Evolutionary conservation across 2,113 vertebrate genomes (phyloP), one percentile per base, ranked within the genome.

Genomic region (Centrocercus urophasianus): DNA sequence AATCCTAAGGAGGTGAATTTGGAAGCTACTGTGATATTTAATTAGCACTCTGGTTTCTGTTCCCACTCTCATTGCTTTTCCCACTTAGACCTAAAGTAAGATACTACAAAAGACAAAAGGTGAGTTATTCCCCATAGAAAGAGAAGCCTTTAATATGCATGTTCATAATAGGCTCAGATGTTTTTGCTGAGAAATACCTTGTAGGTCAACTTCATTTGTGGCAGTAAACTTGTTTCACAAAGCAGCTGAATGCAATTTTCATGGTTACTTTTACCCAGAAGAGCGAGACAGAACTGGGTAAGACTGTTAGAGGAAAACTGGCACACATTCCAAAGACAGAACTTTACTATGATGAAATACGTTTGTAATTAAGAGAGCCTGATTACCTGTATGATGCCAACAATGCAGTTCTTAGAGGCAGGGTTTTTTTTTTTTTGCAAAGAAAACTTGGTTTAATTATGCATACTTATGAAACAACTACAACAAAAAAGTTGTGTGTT

Each of bases 291-390:
- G 24, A 71, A 20, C 54, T 8, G 34, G 36, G 13, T 14, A 8
- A 60, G 21, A 5, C 6, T 8, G 4, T 0, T 3, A 32, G 42
- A 56, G 42, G 32, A 66, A 36, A 90, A 25, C 8, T 83, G 92
- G 77, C 64, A 43, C 12, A 10, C 61, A 63, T 19, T 72, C 8
- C 10, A 7, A 63, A 72, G 22, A 32, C 11, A 30, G 24, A 64
- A 11, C 8, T 47, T 77, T 70, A 6, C 81, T 36, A 8, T n/a
- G 18, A 34, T 47, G 64, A 79, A 88, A 78, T 89, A 45, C 20
- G 83, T 79, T 61, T 50, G 77, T 89, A 87, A 96, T 93, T 88
- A 83, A 89, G 89, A 89, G 75, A 78, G 83, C 52, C 38, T 88
- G 45, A 65, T 27, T 77, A 54, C 75, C 71, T 88, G 34, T 69